A percentile compares a stretch with the other conserved stretches of the same genome.
phyloP scores from a whole-genome alignment of 2,797 vertebrate species.

The Anguilla anguilla region DNA sequence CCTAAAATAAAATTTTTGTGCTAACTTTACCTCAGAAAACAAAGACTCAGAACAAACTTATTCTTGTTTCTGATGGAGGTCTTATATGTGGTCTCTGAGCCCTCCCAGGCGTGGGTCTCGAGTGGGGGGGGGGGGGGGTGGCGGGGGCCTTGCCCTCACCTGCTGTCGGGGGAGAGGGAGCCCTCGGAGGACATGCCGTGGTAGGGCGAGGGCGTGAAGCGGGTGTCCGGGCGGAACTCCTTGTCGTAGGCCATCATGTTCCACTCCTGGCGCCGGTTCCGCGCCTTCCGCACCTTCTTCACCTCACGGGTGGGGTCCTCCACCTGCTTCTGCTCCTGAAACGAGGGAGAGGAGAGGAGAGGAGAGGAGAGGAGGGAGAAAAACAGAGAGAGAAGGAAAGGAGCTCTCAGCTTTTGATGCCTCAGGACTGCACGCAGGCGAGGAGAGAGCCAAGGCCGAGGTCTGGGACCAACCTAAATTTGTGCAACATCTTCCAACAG shows the following conservation, averaged over 20 bases:
- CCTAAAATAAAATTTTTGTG: not conserved
- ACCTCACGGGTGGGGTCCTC: slow-evolving; percentile 69
- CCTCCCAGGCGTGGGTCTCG: not conserved
- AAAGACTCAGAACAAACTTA: not conserved
- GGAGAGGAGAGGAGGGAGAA: slow-evolving; percentile 19
- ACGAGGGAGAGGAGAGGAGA: slow-evolving; percentile 8
- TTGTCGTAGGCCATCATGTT: slow-evolving; percentile 91
- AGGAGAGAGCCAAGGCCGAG: slow-evolving; percentile 2
- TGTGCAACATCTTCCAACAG: not conserved
- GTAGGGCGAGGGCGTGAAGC: slow-evolving; percentile 78
- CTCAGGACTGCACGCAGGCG: not conserved
- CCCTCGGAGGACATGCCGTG: slow-evolving; percentile 82
- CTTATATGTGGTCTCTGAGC: slow-evolving; percentile 33
- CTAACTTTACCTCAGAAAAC: not conserved
- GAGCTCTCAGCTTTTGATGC: not conserved
- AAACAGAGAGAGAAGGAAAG: slow-evolving; percentile 29
- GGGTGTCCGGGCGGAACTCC: slow-evolving; percentile 86
- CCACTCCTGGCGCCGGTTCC: slow-evolving; percentile 87
- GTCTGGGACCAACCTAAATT: not conserved
- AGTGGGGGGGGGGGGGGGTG: no score
- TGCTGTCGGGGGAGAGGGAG: slow-evolving; percentile 84
- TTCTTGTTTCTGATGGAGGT: not conserved
- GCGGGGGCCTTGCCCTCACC: slow-evolving; percentile 58
- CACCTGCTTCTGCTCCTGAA: slow-evolving; percentile 78
- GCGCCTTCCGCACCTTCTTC: slow-evolving; percentile 87